Base-by-base conservation (phyloP, 2,797 vertebrate species). In the Peromyscus melanophrys region DNA sequence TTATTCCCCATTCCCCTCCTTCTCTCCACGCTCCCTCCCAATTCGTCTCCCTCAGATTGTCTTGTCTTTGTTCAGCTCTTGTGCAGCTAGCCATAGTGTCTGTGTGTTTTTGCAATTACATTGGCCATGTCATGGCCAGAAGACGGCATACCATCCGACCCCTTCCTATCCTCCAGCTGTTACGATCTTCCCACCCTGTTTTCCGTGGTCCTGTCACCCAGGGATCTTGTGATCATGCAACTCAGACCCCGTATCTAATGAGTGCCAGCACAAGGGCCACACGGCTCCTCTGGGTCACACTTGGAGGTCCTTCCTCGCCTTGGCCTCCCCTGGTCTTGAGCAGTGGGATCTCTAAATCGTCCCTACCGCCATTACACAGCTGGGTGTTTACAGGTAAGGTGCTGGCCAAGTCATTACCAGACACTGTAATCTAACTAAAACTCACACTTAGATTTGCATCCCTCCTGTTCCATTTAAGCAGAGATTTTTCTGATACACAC, bases 391-490 rank as follows among this genome's bases (percentile, higher is more conserved):
- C 29, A 67, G 65, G 40, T n/a, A 63, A 94, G 80, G 46, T 3
- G 27, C 61, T 75, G 63, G 40, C 77, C 80, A 67, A 2, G 59
- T 0, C 46, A 82, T 78, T 4, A 83, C 57, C 89, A 96, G 82
- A 92, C 29, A 21, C 80, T 71, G 81, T 10, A 76, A 82, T 73
- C 29, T 34, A 80, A 86, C 86, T 89, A 71, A 91, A 96, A 80
- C 37, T 27, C 49, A 63, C 40, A 37, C n/a, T 71, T 89, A 43
- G 73, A 21, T 76, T 59, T 92, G 34, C 86, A 69, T 40, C 25
- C 46, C n/a, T 71, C 65, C 69, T 65, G 57, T 27, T 65, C 69
- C 57, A 27, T n/a, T 82, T 57, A 86, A 94, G 91, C n/a, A 61
- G 40, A 82, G 78, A 25, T 52, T 71, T 86, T 86, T 82, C 91